Percentiles rank a stretch among this genome's conserved stretches.
These are phyloP conservation scores for Notocelia uddmanniana DNA, from an alignment of 2,888 invertebrate genomes.

Conservation along the genomic window DNA sequence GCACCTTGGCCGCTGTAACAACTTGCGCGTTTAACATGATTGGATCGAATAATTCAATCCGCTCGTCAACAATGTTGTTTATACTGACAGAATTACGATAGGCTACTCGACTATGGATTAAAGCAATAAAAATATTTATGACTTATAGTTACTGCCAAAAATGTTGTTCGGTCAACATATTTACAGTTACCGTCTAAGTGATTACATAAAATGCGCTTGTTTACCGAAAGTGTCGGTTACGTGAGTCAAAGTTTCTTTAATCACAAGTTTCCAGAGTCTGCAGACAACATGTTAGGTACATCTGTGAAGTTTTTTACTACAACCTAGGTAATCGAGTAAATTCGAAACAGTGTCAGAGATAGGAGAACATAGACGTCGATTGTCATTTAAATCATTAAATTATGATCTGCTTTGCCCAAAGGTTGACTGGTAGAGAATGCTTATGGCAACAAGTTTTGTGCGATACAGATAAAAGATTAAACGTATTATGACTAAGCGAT, in stretches of 20 bases:
- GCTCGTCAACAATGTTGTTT: constrained; percentile 46
- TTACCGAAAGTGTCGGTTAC: not conserved
- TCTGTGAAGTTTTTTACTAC: not conserved
- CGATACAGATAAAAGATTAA: too few relatives aligned
- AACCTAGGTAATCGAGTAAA: not conserved
- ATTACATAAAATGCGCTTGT: constrained; percentile 1
- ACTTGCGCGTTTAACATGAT: constrained; percentile 63
- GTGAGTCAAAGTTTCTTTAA: not conserved
- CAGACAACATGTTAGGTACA: too few relatives aligned
- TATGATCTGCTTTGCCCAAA: too few relatives aligned
- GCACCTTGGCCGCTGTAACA: constrained; percentile 53
- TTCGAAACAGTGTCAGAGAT: not conserved
- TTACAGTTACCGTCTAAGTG: not conserved
- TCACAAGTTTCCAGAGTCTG: too few relatives aligned
- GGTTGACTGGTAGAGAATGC: too few relatives aligned
- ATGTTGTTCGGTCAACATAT: constrained; percentile 10
- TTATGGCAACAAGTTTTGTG: too few relatives aligned
- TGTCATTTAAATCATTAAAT: too few relatives aligned
- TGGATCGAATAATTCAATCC: constrained; percentile 58
- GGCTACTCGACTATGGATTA: constrained; percentile 29
- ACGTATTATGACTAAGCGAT: too few relatives aligned
- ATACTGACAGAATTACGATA: constrained; percentile 17
- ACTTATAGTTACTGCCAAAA: constrained; percentile 12
- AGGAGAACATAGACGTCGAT: too few relatives aligned
- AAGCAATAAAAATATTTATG: constrained; percentile 35